Conservation (phyloP, 2,797 vertebrate genomes). For the Sparus aurata region DNA sequence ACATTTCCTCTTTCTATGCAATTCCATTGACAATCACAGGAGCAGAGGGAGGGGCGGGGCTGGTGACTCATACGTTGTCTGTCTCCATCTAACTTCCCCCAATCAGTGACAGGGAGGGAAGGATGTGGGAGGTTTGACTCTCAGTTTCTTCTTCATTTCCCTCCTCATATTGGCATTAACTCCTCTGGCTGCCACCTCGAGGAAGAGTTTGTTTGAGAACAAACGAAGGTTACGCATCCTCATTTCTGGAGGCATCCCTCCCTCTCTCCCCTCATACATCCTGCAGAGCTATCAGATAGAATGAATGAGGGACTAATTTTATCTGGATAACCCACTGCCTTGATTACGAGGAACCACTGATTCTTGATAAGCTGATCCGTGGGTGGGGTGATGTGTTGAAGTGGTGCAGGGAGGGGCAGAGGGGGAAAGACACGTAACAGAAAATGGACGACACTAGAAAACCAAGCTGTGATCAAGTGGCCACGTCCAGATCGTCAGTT, state of each 20-base stretch:
- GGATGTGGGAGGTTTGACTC: constrained; percentile 50
- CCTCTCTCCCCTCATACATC: constrained; percentile 6
- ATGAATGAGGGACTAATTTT: constrained; percentile 48
- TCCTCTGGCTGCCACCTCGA: constrained; percentile 39
- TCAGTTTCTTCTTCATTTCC: constrained; percentile 27
- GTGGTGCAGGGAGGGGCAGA: neutral
- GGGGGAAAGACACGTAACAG: neutral
- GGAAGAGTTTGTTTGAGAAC: constrained; percentile 1
- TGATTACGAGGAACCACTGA: constrained; percentile 58
- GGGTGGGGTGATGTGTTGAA: neutral
- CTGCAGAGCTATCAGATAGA: constrained; percentile 40
- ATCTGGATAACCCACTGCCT: constrained; percentile 55
- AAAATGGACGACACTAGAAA: constrained; percentile 6
- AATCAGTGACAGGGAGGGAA: constrained; percentile 39
- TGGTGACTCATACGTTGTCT: constrained; percentile 73
- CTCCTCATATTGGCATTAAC: constrained; percentile 17
- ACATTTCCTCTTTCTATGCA: constrained; percentile 58
- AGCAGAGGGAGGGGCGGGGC: constrained; percentile 33
- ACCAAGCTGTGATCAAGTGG: constrained; percentile 30
- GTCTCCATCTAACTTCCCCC: constrained; percentile 57
- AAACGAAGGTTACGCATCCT: constrained; percentile 39
- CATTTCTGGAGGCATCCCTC: constrained; percentile 11
- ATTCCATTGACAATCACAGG: constrained; percentile 42
- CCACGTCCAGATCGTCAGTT: constrained; percentile 23
- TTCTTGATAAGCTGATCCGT: constrained; percentile 48